Evolutionary conservation across 2,113 vertebrate genomes (phyloP).

Genomic region (Peromyscus leucopus): DNA sequence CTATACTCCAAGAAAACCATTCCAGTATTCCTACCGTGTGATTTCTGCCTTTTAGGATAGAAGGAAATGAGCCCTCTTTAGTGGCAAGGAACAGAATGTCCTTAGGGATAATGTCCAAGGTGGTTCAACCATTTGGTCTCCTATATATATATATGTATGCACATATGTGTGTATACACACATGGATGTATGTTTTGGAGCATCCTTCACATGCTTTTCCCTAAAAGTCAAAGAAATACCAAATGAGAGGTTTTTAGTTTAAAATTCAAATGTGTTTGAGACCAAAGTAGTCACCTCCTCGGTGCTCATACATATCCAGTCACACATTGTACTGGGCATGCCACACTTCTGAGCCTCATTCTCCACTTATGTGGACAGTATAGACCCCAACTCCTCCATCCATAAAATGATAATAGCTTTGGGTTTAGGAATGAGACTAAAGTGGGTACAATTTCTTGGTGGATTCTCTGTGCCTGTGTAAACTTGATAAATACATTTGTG

Average conservation of each 20-base stretch:
- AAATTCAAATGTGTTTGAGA: neutral
- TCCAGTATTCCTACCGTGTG: neutral
- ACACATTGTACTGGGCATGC: neutral
- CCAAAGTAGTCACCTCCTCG: neutral
- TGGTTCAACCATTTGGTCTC: neutral
- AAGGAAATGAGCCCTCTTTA: neutral
- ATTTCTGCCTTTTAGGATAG: neutral
- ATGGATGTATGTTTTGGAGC: neutral
- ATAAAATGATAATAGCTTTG: neutral
- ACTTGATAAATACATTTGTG: neutral
- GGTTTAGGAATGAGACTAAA: neutral
- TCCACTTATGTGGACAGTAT: neutral
- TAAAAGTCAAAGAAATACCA: constrained; percentile 11
- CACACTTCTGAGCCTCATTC: neutral
- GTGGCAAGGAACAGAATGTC: neutral
- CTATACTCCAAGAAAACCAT: neutral
- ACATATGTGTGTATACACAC: neutral
- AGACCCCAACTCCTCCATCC: neutral
- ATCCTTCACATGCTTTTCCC: neutral
- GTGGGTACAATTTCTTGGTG: neutral
- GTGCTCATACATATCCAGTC: neutral
- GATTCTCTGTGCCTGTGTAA: neutral
- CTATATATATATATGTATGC: neutral
- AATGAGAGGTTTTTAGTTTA: neutral
- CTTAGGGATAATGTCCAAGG: neutral